Evolutionary conservation across 2,113 vertebrate genomes (phyloP).

Genomic region (Amia ocellicauda): DNA sequence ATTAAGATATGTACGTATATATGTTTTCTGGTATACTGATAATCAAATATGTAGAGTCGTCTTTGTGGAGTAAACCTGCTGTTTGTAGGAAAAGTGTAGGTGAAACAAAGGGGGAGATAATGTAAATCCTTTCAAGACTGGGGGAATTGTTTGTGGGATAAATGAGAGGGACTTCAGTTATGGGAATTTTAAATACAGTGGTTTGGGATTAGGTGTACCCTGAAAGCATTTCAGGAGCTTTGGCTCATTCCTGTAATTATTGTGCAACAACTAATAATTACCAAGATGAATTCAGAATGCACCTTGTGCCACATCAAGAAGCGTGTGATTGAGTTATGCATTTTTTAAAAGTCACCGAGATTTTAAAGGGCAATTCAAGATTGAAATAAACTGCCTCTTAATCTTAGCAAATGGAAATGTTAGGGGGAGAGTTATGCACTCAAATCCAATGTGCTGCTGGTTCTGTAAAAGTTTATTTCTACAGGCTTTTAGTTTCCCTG

Average conservation of each 20-base stretch:
- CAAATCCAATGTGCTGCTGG: no score
- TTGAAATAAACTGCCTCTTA: no score
- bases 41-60: not conserved
- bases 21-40: no score
- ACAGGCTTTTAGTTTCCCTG: no score
- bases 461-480: no score
- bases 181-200: not conserved
- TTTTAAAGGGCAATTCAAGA: no score
- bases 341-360: no score
- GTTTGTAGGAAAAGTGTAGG: not conserved
- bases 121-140: no score
- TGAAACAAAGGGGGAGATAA: conserved; percentile 17
- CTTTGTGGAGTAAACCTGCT: not conserved
- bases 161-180: conserved; percentile 13
- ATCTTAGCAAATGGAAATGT: no score
- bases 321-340: not conserved
- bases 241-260: conserved; percentile 16
- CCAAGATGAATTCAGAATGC: not conserved
- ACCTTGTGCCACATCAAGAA: not conserved
- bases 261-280: conserved; percentile 18
- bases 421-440: no score
- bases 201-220: conserved; percentile 11
- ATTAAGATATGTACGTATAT: no score
- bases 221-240: conserved; percentile 10
- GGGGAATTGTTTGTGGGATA: no score